Evolutionary conservation across 2,113 vertebrate species (phyloP).

Genomic region (Vanacampus margaritifer): DNA sequence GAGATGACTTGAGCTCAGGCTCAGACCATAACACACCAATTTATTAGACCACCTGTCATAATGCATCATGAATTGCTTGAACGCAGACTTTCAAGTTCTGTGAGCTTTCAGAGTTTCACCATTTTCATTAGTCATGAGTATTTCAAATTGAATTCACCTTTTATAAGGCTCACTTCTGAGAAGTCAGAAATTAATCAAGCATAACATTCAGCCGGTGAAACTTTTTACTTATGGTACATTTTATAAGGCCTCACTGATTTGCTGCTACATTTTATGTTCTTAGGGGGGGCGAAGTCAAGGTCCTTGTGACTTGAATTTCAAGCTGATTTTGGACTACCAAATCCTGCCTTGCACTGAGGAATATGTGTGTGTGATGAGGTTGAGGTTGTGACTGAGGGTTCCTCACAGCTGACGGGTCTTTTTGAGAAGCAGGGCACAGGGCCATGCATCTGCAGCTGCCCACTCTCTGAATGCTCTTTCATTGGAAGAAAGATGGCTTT

Average conservation of each 20-base stretch:
- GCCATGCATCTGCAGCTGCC: slow-evolving; percentile 74
- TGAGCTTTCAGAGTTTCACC: neutral
- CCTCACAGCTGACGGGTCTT: slow-evolving; percentile 66
- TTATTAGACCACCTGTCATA: slow-evolving; percentile 4
- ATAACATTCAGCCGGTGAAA: neutral
- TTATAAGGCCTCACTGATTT: slow-evolving; percentile 7
- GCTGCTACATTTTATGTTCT: slow-evolving; percentile 5
- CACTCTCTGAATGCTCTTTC: slow-evolving; percentile 69
- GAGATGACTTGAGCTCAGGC: slow-evolving; percentile 24
- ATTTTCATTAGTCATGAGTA: neutral
- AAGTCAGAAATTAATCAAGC: neutral
- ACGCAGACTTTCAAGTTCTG: neutral
- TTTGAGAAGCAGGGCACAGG: slow-evolving; percentile 57
- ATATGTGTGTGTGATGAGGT: slow-evolving; percentile 24
- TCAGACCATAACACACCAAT: neutral
- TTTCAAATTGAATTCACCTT: neutral
- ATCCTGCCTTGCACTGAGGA: neutral
- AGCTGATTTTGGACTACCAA: slow-evolving; percentile 9
- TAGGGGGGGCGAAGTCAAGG: neutral
- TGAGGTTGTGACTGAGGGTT: slow-evolving; percentile 19
- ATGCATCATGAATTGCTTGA: slow-evolving; percentile 12
- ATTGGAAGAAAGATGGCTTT: slow-evolving; percentile 55
- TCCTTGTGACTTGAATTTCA: slow-evolving; percentile 14
- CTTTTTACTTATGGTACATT: neutral
- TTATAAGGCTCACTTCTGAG: neutral